Evolutionary conservation across 2,113 vertebrate genomes (phyloP).

Genomic region (Mixornis gularis): DNA sequence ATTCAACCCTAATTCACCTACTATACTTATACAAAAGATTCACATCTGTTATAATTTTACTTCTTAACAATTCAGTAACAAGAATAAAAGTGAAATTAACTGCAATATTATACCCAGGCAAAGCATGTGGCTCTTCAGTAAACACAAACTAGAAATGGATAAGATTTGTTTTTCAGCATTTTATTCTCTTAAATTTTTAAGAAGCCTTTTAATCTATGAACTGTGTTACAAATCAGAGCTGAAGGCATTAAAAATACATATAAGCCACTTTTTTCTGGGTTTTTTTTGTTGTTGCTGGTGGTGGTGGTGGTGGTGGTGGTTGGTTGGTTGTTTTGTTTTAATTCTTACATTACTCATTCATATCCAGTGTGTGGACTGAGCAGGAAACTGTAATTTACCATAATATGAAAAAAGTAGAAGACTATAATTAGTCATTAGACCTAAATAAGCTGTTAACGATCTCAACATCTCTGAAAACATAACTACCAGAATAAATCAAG

Average conservation of each 20-base stretch:
- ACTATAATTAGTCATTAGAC: background rate
- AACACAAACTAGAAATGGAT: background rate
- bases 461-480: background rate
- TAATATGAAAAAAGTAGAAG: background rate
- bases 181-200: background rate
- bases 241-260: background rate
- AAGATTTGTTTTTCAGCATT: background rate
- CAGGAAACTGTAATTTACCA: background rate
- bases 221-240: background rate
- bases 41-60: background rate
- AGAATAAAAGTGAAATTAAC: background rate
- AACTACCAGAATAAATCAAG: background rate
- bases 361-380: rapidly evolving
- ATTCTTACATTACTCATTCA: background rate
- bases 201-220: background rate
- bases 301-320: too few species aligned
- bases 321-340: background rate
- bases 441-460: background rate
- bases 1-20: background rate
- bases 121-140: background rate
- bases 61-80: background rate
- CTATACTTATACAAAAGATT: background rate
- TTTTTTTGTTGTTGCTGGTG: too few species aligned
- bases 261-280: background rate
- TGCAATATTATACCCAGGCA: background rate